Percentiles rank a stretch among this genome's conserved stretches.
Evolutionary conservation across 2,888 invertebrate genomes (phyloP).

Genomic region (Lasioglossum pauxillum): DNA sequence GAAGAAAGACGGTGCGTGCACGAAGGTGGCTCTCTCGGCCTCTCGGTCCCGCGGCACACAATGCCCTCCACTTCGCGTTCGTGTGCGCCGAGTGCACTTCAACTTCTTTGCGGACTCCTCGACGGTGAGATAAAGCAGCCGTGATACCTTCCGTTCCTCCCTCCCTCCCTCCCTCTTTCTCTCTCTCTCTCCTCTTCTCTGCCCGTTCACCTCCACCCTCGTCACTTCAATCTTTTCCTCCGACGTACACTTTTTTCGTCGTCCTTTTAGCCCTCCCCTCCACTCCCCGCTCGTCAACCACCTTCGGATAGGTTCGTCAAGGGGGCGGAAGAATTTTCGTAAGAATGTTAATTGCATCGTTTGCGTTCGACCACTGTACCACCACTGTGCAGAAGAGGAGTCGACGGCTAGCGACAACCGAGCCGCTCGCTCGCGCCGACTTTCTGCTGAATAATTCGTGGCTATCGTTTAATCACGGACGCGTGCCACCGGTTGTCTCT

Average conservation of each 20-base stretch:
- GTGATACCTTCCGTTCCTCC: constrained; percentile 67
- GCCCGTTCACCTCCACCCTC: constrained; percentile 49
- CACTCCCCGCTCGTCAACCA: no score
- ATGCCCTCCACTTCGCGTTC: constrained; percentile 62
- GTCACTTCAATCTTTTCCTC: constrained; percentile 51
- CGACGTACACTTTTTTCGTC: not conserved
- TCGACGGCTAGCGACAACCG: not conserved
- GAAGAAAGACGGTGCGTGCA: constrained; percentile 64
- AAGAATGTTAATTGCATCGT: constrained; percentile 28
- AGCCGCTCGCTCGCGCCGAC: no score
- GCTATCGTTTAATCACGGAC: constrained; percentile 16
- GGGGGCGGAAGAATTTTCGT: constrained; percentile 1
- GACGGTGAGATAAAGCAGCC: constrained; percentile 73
- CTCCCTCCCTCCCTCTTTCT: not conserved
- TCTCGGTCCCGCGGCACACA: constrained; percentile 63
- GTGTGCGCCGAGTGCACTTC: constrained; percentile 68
- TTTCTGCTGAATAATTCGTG: constrained; percentile 10
- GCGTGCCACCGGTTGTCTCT: not conserved
- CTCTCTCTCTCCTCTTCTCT: not conserved
- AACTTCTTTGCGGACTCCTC: constrained; percentile 68
- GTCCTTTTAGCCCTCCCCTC: constrained; percentile 43
- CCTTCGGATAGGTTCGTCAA: not conserved
- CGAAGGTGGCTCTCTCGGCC: constrained; percentile 64
- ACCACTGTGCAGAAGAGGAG: not conserved
- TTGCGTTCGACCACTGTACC: not conserved